phyloP scores from a whole-genome alignment of 2,888 invertebrate species.

The Himalopsyche japonica region DNA sequence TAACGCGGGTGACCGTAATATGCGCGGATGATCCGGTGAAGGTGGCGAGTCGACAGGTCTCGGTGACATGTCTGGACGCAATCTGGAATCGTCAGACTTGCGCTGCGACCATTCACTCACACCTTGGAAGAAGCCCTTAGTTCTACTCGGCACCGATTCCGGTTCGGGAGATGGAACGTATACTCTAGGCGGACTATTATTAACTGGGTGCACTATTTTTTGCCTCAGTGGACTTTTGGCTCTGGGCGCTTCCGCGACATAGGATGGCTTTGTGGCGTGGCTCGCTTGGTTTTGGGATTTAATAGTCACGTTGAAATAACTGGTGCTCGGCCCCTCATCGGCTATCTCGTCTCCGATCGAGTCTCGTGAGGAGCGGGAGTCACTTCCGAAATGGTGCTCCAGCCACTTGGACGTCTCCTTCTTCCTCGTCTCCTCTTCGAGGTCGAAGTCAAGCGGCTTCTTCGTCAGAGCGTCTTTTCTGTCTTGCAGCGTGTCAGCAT shows the following conservation, averaged over 20 bases:
- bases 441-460: conserved; percentile 81
- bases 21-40: conserved; percentile 52
- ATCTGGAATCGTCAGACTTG: conserved; percentile 58
- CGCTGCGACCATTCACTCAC: conserved; percentile 81
- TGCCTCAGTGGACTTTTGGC: conserved; percentile 51
- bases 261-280: conserved; percentile 55
- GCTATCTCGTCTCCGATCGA: conserved; percentile 69
- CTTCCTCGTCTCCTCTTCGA: conserved; percentile 87
- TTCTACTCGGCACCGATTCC: conserved; percentile 52
- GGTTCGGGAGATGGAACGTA: conserved; percentile 58
- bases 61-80: conserved; percentile 57
- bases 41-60: conserved; percentile 54
- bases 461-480: conserved; percentile 78
- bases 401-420: conserved; percentile 90
- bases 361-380: conserved; percentile 76
- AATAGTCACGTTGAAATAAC: conserved; percentile 77
- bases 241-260: conserved; percentile 49
- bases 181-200: conserved; percentile 54
- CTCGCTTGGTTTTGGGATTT: conserved; percentile 62
- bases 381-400: conserved; percentile 88
- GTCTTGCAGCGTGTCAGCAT: conserved; percentile 45
- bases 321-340: conserved; percentile 63
- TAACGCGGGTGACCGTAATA: conserved; percentile 51
- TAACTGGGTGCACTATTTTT: conserved; percentile 42
- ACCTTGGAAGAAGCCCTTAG: conserved; percentile 69